Evolutionary conservation across 1,140 invertebrate genomes (phyloP).

Genomic region (Pemphigus obesinymphae): DNA sequence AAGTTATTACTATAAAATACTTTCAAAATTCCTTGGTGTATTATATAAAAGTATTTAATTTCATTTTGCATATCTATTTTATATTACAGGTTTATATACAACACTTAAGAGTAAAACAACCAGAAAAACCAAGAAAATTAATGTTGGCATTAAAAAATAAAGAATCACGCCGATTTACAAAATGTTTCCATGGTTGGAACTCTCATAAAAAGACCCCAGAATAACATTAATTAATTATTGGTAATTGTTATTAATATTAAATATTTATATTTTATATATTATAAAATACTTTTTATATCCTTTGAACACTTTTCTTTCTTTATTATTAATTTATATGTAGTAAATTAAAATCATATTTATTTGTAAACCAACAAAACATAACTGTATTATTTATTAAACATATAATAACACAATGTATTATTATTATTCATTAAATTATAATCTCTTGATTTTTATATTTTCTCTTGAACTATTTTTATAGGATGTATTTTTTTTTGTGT

Average conservation of each 20-base stretch:
- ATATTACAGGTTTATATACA: conserved; percentile 91
- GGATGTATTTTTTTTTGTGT: too few relatives aligned
- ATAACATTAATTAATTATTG: conserved; percentile 21
- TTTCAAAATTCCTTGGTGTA: too few relatives aligned
- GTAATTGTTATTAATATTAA: not conserved
- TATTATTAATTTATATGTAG: not conserved
- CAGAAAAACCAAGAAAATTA: conserved; percentile 83
- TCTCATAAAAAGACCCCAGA: conserved; percentile 67
- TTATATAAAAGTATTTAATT: too few relatives aligned
- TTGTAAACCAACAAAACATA: too few relatives aligned
- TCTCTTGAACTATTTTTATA: too few relatives aligned
- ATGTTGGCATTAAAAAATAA: conserved; percentile 96
- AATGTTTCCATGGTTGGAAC: conserved; percentile 98
- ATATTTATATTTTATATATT: not conserved
- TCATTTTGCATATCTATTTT: conserved; percentile 1
- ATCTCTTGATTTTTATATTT: too few relatives aligned
- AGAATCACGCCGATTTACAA: conserved; percentile 89
- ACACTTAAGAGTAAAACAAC: conserved; percentile 92
- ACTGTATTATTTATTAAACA: not conserved
- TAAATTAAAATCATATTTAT: not conserved
- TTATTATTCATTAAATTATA: not conserved
- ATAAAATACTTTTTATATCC: not conserved
- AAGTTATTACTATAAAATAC: too few relatives aligned
- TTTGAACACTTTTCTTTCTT: not conserved
- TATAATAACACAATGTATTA: not conserved